These are phyloP conservation scores for Myotis findleyi DNA, from an alignment of 2,797 vertebrate genomes.

Conservation along the genomic window DNA sequence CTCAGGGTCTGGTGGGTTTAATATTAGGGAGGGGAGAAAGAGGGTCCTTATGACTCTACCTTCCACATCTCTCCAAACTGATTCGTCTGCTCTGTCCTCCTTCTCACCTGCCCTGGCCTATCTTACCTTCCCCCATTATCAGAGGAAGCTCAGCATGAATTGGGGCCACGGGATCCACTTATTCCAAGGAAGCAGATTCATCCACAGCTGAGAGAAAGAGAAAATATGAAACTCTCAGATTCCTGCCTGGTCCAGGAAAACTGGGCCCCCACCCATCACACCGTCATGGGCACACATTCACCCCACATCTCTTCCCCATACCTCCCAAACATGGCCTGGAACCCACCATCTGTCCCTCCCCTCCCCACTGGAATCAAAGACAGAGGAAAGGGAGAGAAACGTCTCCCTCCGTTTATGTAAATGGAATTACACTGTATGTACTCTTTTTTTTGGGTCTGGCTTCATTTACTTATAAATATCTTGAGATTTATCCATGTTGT, in stretches of 20 bases:
- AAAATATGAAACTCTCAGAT: background rate
- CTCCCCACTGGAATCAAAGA: background rate
- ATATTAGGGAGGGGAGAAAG: background rate
- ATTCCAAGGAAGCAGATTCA: conserved; percentile 26
- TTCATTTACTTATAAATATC: background rate
- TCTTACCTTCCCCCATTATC: background rate
- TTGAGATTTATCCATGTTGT: background rate
- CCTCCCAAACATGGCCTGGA: conserved; percentile 11
- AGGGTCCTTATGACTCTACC: background rate
- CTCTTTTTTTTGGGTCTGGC: background rate
- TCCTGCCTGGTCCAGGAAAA: background rate
- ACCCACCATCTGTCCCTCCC: background rate
- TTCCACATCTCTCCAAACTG: background rate
- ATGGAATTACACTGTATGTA: background rate
- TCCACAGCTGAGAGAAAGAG: background rate
- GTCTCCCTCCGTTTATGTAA: background rate
- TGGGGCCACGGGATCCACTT: background rate
- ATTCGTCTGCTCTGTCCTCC: conserved; percentile 74
- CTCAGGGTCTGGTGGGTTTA: background rate
- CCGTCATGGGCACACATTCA: background rate
- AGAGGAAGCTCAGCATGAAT: background rate
- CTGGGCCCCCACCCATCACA: background rate
- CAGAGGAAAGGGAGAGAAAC: background rate
- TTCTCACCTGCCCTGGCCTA: conserved; percentile 38
- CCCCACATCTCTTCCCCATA: background rate